Conservation (phyloP, 2,888 invertebrate genomes). For the Nomada ruficornis region DNA sequence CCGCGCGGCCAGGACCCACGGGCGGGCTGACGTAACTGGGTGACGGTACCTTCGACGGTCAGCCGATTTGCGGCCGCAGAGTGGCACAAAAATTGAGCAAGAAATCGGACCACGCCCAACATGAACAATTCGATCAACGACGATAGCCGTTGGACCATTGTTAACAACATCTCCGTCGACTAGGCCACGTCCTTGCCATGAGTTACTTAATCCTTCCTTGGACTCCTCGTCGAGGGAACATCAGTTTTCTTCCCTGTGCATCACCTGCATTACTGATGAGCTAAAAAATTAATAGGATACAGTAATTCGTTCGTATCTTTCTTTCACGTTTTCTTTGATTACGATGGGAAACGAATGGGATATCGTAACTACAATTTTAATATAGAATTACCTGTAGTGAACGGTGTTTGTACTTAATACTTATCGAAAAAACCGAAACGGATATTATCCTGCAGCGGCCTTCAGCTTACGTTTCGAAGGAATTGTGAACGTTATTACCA, state of each 20-base stretch:
- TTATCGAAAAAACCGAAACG: too few relatives aligned
- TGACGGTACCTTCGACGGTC: slow-evolving; percentile 71
- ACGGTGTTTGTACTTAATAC: too few relatives aligned
- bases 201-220: slow-evolving; percentile 66
- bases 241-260: neutral
- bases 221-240: slow-evolving; percentile 12
- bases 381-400: too few relatives aligned
- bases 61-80: slow-evolving; percentile 70
- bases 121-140: slow-evolving; percentile 58
- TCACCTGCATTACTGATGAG: neutral
- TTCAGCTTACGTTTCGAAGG: too few relatives aligned
- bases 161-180: slow-evolving; percentile 51
- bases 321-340: too few relatives aligned
- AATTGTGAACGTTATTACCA: too few relatives aligned
- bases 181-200: slow-evolving; percentile 74
- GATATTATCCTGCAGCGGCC: too few relatives aligned
- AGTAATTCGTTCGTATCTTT: too few relatives aligned
- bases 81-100: slow-evolving; percentile 76
- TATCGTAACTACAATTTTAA: too few relatives aligned
- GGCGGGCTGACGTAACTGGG: slow-evolving; percentile 71
- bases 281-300: neutral
- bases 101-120: slow-evolving; percentile 79
- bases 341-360: too few relatives aligned
- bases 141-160: slow-evolving; percentile 50
- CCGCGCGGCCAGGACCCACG: slow-evolving; percentile 55